A percentile compares a stretch with the other conserved stretches of the same genome.
Evolutionary conservation across 64 coral and sea anemone species (phyloP).

Genomic region (Stylophora pistillata): DNA sequence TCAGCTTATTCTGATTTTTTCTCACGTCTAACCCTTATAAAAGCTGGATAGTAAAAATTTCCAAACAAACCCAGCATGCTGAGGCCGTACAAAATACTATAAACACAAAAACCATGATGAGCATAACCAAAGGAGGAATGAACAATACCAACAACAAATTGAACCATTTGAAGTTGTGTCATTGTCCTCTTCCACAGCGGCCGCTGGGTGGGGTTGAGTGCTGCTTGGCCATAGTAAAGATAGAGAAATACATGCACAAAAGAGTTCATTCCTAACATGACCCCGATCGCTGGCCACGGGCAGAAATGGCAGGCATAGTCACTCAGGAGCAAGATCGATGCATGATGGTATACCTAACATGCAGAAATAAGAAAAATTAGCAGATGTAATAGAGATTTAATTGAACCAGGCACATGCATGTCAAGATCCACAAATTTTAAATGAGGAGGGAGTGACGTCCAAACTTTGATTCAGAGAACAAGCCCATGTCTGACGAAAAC

Average conservation of each 20-base stretch:
- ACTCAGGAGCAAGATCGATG: constrained; percentile 62
- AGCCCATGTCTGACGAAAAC: too few relatives aligned
- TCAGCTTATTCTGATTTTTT: constrained; percentile 50
- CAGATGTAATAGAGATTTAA: background rate
- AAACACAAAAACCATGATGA: constrained; percentile 83
- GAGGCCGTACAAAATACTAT: constrained; percentile 75
- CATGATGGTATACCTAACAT: constrained; percentile 83
- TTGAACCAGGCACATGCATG: too few relatives aligned
- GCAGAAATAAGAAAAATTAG: background rate
- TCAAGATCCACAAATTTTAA: too few relatives aligned
- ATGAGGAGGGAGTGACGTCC: too few relatives aligned
- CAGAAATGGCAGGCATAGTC: constrained; percentile 61
- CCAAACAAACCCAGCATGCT: constrained; percentile 85
- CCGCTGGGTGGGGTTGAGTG: constrained; percentile 60
- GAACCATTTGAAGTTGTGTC: constrained; percentile 74
- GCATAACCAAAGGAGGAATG: constrained; percentile 64
- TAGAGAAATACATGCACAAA: constrained; percentile 91
- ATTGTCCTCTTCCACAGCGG: constrained; percentile 72
- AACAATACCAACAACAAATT: constrained; percentile 72
- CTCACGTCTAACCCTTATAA: constrained; percentile 36
- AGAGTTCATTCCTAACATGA: constrained; percentile 77
- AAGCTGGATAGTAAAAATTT: constrained; percentile 89
- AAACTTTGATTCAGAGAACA: too few relatives aligned
- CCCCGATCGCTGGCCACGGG: constrained; percentile 75
- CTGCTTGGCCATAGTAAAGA: constrained; percentile 82